phyloP scores from a whole-genome alignment of 1,140 invertebrate species.

The Phymorhynchus buccinoides region DNA sequence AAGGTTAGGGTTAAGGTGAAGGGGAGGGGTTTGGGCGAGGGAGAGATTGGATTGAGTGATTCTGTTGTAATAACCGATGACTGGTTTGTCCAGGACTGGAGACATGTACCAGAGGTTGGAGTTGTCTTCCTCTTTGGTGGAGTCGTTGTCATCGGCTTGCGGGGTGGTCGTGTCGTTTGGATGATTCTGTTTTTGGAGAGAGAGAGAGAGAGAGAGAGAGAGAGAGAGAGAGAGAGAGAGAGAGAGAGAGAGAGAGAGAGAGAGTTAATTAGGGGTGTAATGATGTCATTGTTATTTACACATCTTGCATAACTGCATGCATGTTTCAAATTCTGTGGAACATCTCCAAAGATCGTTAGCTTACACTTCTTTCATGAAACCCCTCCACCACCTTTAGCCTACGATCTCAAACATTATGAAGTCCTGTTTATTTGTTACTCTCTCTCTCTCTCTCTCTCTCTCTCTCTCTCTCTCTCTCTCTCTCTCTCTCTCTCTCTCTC shows the following conservation, averaged over 20 bases:
- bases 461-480: not conserved
- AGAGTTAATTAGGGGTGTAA: not conserved
- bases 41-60: slow-evolving; percentile 8
- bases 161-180: not conserved
- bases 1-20: not conserved
- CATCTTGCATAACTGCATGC: no score
- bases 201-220: not conserved
- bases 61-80: slow-evolving; percentile 20
- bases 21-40: not conserved
- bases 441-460: not conserved
- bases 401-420: not conserved
- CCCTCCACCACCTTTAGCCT: not conserved
- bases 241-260: not conserved
- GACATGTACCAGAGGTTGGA: slow-evolving; percentile 6
- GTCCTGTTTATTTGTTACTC: not conserved
- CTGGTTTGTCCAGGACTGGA: slow-evolving; percentile 3
- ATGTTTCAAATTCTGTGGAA: no score
- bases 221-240: not conserved
- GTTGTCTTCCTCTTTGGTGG: not conserved
- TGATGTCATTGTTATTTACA: not conserved
- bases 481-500: not conserved
- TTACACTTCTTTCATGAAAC: no score
- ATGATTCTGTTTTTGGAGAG: not conserved
- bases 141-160: not conserved
- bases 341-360: no score